These are phyloP conservation scores for Volucella zonaria DNA, from an alignment of 2,888 invertebrate genomes.

Conservation along the genomic window DNA sequence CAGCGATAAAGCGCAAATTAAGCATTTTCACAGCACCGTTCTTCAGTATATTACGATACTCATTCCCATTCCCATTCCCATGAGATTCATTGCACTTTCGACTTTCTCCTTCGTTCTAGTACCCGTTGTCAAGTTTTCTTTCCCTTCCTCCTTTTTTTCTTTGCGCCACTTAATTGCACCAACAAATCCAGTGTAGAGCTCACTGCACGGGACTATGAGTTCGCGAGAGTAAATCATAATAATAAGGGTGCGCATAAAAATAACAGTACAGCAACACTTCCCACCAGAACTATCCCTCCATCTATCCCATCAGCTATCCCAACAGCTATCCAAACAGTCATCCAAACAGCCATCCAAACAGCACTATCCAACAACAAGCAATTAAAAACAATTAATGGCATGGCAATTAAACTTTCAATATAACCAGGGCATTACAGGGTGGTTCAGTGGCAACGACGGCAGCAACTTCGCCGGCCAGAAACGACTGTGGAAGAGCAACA, in stretches of 20 bases:
- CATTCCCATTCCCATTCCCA: slow-evolving; percentile 44
- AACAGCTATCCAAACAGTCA: neutral
- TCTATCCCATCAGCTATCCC: no score
- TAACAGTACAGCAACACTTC: slow-evolving; percentile 29
- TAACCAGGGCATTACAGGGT: slow-evolving; percentile 23
- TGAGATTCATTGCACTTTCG: slow-evolving; percentile 58
- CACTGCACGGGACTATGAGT: slow-evolving; percentile 37
- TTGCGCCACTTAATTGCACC: slow-evolving; percentile 35
- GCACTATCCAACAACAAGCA: slow-evolving; percentile 51
- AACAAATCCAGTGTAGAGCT: slow-evolving; percentile 50
- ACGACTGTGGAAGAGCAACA: slow-evolving; percentile 11
- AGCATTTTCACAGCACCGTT: slow-evolving; percentile 44
- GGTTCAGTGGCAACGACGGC: neutral
- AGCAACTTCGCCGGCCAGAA: neutral
- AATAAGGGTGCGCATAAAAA: slow-evolving; percentile 58
- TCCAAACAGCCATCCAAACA: slow-evolving; percentile 2
- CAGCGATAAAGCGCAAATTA: slow-evolving; percentile 42
- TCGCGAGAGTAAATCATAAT: slow-evolving; percentile 62
- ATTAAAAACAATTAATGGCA: slow-evolving; percentile 73
- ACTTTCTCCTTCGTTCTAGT: slow-evolving; percentile 47
- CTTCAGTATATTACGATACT: slow-evolving; percentile 7
- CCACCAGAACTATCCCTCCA: neutral
- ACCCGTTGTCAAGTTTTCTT: slow-evolving; percentile 9
- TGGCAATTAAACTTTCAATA: slow-evolving; percentile 73
- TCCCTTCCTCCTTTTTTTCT: neutral